phyloP scores from a whole-genome alignment of 2,888 invertebrate genomes.

The Lasioglossum vierecki region DNA sequence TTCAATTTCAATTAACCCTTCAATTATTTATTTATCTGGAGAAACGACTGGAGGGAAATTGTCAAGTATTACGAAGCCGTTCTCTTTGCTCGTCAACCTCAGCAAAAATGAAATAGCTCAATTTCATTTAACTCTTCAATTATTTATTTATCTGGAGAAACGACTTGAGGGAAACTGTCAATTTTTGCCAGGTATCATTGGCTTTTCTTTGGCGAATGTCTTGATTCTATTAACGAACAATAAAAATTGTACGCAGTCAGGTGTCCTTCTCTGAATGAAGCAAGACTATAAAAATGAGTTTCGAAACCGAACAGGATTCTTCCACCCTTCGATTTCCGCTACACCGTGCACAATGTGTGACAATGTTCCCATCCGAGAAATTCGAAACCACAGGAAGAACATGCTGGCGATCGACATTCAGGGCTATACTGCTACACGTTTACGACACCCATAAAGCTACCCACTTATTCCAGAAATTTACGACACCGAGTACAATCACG shows the following conservation, averaged over 20 bases:
- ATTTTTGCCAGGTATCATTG: not conserved
- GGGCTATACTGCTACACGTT: not conserved
- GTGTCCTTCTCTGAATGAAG: not conserved
- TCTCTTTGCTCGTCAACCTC: too few relatives aligned
- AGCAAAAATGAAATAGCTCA: too few relatives aligned
- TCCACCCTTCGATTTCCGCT: not conserved
- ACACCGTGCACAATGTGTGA: not conserved
- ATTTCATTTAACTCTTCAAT: too few relatives aligned
- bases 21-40: not conserved
- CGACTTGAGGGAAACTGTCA: not conserved
- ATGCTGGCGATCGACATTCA: constrained; percentile 7
- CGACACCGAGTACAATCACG: not conserved
- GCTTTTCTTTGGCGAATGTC: not conserved
- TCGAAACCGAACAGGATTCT: not conserved
- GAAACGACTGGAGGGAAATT: not conserved
- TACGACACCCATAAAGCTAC: constrained; percentile 8
- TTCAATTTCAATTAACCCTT: too few relatives aligned
- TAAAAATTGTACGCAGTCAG: not conserved
- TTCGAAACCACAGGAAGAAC: constrained; percentile 6
- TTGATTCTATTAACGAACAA: not conserved
- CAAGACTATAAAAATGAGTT: not conserved
- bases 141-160: too few relatives aligned
- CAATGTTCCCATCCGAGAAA: not conserved
- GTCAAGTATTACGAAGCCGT: too few relatives aligned
- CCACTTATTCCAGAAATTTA: constrained; percentile 16